Base-by-base conservation (phyloP, 2,113 vertebrate species). In the Bubo scandiacus region DNA sequence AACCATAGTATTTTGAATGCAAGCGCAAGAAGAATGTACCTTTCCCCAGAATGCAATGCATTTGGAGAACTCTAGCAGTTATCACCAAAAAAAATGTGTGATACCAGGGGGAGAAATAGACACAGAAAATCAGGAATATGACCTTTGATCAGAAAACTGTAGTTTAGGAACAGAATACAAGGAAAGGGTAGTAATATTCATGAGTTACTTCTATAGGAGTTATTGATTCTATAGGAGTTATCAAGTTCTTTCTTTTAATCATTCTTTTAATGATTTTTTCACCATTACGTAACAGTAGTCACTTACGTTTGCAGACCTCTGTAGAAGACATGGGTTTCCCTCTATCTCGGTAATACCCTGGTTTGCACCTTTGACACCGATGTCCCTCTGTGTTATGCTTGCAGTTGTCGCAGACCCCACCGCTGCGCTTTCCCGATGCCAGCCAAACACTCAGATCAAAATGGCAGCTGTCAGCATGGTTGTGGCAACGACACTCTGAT, bases 401-500 rank as follows among this genome's bases (percentile, higher is more conserved):
- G 96, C 99, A 99, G 97, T 96, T 90, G 40, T 99, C 96, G 7
- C 99, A 99, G 63, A 99, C 97, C 0, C 99, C 99, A 11, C 99
- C 99, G 0, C 97, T 98, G 94, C 79, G 96, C 75, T 98, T 98
- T 6, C 98, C 98, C 1, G 98, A 98, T 49, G 98, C 98, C 90
- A 97, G 58, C 99, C 99, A 99, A 5, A 97, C 94, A 12, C 97
- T 95, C 94, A 86, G 97, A 17, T 99, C 98, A 62, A 99, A 99
- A 94, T 98, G 98, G 72, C 99, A 99, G 97, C 98, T 99, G 20
- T 98, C 95, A 12, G 99, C 97, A 1, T 99, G 99, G 73, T 94
- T 97, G 78, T 99, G 98, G 43, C 99, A 99, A 90, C 99, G 98
- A 30, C 99, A 99, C 90, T 98, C 99, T 99, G 90, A 21, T 16